These are phyloP conservation scores for Illadopsis cleaveri DNA, from an alignment of 2,113 vertebrate genomes.

Conservation along the genomic window DNA sequence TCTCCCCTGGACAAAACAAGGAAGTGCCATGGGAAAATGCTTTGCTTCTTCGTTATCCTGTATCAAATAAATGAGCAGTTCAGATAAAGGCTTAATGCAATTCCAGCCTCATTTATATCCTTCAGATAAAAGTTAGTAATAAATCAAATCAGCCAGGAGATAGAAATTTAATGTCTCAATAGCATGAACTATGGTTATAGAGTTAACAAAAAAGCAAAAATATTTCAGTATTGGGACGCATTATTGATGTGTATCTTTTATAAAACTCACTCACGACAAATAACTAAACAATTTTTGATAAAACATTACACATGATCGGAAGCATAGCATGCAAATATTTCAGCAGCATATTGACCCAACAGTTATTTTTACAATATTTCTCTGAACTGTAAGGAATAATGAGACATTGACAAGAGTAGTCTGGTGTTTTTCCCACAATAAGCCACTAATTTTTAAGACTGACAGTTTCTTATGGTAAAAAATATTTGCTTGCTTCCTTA, in stretches of 20 bases:
- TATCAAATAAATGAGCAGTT: background rate
- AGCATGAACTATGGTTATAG: background rate
- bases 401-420: background rate
- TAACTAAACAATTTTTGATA: background rate
- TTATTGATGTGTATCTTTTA: background rate
- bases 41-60: background rate
- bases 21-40: background rate
- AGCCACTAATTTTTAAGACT: constrained; percentile 19
- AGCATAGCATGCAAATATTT: background rate
- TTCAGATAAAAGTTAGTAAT: background rate
- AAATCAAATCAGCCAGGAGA: background rate
- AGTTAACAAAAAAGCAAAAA: background rate
- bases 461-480: background rate
- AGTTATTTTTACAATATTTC: constrained; percentile 23
- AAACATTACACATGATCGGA: background rate
- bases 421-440: constrained; percentile 6
- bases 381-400: constrained; percentile 11
- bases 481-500: background rate
- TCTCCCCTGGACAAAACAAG: background rate
- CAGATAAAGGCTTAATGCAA: background rate
- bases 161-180: background rate
- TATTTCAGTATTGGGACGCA: constrained; percentile 30
- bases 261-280: constrained; percentile 3
- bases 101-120: background rate
- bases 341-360: constrained; percentile 14